Evolutionary conservation across 1,140 invertebrate genomes (phyloP), one percentile per base, ranked within the genome.

Genomic region (Eumaeus atala): DNA sequence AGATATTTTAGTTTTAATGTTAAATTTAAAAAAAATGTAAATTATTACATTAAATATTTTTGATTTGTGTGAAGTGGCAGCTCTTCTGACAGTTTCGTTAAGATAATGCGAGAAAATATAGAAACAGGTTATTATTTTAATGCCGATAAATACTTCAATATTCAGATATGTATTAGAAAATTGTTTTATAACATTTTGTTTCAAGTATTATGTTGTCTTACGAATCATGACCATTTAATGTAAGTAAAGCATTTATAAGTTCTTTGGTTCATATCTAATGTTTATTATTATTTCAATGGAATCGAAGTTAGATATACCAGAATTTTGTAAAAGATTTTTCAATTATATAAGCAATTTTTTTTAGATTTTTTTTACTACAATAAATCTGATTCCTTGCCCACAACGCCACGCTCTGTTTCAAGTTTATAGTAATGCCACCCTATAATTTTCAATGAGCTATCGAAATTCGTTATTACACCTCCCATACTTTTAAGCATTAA

Each of bases 281-380:
- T 67, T 66, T 66, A 73, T 64, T 67, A 68, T 67, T 64, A 67
- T 70, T 73, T 72, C 61, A 64, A 67, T 65, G 67, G 55, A 64
- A 60, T 76, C 70, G 58, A 68, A 44, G 54, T 68, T 78, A 77
- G 71, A 56, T 74, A 69, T 77, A 75, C 61, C 67, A 64, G 64
- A 80, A 80, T 78, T 80, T 83, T 83, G 75, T 83, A 80, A 83
- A 78, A 80, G 72, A 69, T 64, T 77, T 83, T 83, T 77, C 72
- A 78, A 75, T 78, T 77, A 78, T 70, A 66, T 77, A 73, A 74
- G 70, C 56, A 66, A 70, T 38, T 58, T 58, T 51, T 51, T 52
- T 17, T 40, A 40, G 16, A 9, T 52, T 21, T 21, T 42, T 53
- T 53, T 42, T 17, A 40, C 28, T 49, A 33, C 28, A 40, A 40